Evolutionary conservation across 2,797 vertebrate species (phyloP).

Genomic region (Microtus agrestis): DNA sequence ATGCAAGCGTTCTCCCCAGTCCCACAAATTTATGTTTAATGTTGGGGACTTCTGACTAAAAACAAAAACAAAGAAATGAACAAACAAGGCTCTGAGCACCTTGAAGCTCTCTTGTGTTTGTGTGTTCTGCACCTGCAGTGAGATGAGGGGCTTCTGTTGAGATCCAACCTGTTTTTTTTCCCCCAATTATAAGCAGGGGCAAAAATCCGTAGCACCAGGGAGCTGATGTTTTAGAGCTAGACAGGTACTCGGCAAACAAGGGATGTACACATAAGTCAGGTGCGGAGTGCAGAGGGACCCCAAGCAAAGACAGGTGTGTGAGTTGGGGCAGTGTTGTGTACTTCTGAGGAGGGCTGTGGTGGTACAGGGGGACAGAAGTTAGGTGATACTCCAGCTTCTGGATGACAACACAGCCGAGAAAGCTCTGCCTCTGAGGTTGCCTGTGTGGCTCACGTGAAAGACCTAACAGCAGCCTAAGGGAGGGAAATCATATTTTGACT

Average conservation of each 20-base stretch:
- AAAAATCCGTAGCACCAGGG: background rate
- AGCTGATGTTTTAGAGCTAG: background rate
- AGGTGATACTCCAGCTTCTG: too few relatives aligned
- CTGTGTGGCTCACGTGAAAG: background rate
- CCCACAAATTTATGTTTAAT: background rate
- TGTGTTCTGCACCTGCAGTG: background rate
- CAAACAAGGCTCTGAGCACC: background rate
- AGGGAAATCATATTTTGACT: background rate
- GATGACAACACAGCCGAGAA: background rate
- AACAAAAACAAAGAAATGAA: background rate
- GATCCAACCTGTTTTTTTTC: too few relatives aligned
- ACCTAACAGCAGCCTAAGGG: background rate
- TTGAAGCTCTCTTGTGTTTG: background rate
- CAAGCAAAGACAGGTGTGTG: background rate
- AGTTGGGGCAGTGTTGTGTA: background rate
- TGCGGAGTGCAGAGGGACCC: accelerated
- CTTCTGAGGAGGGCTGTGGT: background rate
- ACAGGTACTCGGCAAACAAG: background rate
- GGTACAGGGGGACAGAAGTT: too few relatives aligned
- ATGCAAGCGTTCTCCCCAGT: background rate
- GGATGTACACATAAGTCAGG: background rate
- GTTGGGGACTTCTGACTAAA: background rate
- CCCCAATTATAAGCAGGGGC: background rate
- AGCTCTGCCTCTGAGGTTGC: background rate
- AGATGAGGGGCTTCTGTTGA: background rate